Evolutionary conservation across 1,140 invertebrate species (phyloP).

Genomic region (Zaprionus inermis): DNA sequence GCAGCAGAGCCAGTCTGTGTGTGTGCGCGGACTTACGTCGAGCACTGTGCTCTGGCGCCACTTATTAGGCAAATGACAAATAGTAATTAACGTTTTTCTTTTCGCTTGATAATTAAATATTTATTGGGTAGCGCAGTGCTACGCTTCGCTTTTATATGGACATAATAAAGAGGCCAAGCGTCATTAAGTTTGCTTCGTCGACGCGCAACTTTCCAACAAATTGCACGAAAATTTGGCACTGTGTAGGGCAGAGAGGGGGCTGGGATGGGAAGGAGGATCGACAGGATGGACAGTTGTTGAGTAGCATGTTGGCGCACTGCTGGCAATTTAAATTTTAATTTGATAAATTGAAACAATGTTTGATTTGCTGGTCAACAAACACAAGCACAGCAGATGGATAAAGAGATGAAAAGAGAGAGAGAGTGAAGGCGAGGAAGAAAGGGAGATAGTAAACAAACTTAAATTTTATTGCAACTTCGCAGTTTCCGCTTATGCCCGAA

Average conservation of each 20-base stretch:
- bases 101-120: constrained; percentile 73
- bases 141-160: constrained; percentile 38
- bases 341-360: constrained; percentile 64
- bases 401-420: not conserved
- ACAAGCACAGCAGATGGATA: not conserved
- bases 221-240: constrained; percentile 27
- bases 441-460: constrained; percentile 29
- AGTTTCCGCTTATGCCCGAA: constrained; percentile 16
- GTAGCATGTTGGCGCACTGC: constrained; percentile 19
- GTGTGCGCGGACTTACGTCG: constrained; percentile 35
- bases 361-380: constrained; percentile 21
- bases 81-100: constrained; percentile 48
- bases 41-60: constrained; percentile 24
- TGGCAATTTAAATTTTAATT: constrained; percentile 71
- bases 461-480: constrained; percentile 33
- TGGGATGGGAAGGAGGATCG: not conserved
- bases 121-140: constrained; percentile 56
- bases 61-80: constrained; percentile 66
- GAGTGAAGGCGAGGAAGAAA: not conserved
- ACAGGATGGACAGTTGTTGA: constrained; percentile 14
- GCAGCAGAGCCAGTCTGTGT: constrained; percentile 8
- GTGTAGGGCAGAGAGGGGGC: not conserved
- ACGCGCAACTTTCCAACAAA: constrained; percentile 38
- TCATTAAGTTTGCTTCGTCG: constrained; percentile 63
- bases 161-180: constrained; percentile 42